Base-by-base conservation (phyloP, 2,797 vertebrate species). In the Aselliscus stoliczkanus region DNA sequence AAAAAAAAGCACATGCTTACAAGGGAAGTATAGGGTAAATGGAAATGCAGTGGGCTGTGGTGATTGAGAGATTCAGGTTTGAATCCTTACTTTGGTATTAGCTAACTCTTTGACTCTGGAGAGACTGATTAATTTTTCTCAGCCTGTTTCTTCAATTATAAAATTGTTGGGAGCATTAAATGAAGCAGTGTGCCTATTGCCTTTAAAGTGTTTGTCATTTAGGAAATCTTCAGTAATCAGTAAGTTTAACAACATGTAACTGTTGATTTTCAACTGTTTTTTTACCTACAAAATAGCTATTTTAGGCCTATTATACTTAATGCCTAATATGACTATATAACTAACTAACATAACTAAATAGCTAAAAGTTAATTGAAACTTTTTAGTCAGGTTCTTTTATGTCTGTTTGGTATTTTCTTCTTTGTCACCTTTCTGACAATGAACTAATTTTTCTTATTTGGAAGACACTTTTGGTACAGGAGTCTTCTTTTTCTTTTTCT, bases 181-280 rank as follows among this genome's bases (percentile, higher is more conserved):
- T 56, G 52, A 58, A 69, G 54, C 27, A 29, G 18, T 79, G 9
- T 29, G 1, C 23, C 81, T 65, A 50, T 93, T 91, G 25, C 50
- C 60, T 69, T 56, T 70, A 17, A 3, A 58, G 17, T 54, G 15
- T 69, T 93, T 82, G 54, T 3, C 5, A 44, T 84, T 96, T 95
- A 73, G 23, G 39, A 93, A 93, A 56, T 84, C 17, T 76, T 72
- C 9, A 60, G 25, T 54, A 88, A 12, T 56, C 93, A 37, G 29
- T 64, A 86, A 56, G 54, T 77, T 90, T 84, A 95, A 58, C 47
- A 37, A 73, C 5, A 44, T 58, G 18, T 77, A 31, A 52, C 80
- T 85, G 80, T 56, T 96, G 44, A 87, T 84, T 96, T 94, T 93
- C 13, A 88, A 65, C 12, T 92, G 18, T 3, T 42, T 64, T 80